Evolutionary conservation across 2,888 invertebrate genomes (phyloP).

Genomic region (Sarcophaga carnaria): DNA sequence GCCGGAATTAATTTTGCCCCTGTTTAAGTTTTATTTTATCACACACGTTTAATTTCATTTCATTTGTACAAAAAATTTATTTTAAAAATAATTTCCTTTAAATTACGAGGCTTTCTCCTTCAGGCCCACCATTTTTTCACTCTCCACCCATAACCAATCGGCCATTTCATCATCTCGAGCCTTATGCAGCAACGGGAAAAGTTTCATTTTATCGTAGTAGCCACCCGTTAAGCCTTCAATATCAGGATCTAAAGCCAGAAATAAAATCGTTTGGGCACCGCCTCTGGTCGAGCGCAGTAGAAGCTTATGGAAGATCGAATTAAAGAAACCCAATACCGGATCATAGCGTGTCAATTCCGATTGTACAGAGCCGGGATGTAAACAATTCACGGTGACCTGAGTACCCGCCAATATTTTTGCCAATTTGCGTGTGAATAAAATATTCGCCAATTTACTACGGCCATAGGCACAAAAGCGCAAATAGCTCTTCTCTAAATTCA

Average conservation of each 20-base stretch:
- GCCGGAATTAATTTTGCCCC: no score
- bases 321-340: constrained; percentile 30
- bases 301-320: constrained; percentile 19
- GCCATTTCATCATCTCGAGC: constrained; percentile 62
- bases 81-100: neutral
- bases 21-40: neutral
- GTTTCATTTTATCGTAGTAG: constrained; percentile 59
- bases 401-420: constrained; percentile 84
- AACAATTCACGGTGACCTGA: constrained; percentile 86
- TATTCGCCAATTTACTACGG: constrained; percentile 91
- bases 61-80: neutral
- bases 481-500: constrained; percentile 88
- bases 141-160: constrained; percentile 63
- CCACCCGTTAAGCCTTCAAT: constrained; percentile 41
- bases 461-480: constrained; percentile 85
- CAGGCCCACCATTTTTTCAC: constrained; percentile 59
- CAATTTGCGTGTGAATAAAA: constrained; percentile 88
- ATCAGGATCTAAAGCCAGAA: constrained; percentile 59
- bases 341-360: constrained; percentile 87
- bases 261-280: constrained; percentile 60
- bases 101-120: neutral
- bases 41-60: neutral
- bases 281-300: constrained; percentile 40
- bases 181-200: constrained; percentile 17
- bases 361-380: constrained; percentile 89